Base-by-base conservation (phyloP, 92 coral and sea anemone species). In the Nematostella vectensis region DNA sequence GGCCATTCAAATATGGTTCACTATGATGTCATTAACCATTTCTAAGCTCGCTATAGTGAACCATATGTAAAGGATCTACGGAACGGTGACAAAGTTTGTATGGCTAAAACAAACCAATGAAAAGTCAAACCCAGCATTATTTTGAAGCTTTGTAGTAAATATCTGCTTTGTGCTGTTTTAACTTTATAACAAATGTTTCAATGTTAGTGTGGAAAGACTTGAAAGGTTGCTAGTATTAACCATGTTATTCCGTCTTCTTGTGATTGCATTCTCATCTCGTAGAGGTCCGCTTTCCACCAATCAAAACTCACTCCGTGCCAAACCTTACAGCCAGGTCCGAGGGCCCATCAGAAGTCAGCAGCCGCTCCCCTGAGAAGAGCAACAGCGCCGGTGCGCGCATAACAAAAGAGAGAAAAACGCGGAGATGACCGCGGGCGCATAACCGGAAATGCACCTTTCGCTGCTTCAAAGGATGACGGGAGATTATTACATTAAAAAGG, bases 261-360 rank as follows among this genome's bases (percentile, higher is more conserved):
- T n/a, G n/a, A n/a, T n/a, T n/a, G n/a, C n/a, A 33, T 33, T 6
- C 40, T 6, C 15, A 15, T 53, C 56, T 45, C 50, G 18, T 82
- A 85, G 95, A 76, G 59, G 63, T 85, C 61, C 84, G 72, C 52
- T 85, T 85, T 80, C 88, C 88, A 27, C 83, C 95, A 55, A 75
- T 85, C 79, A 93, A 93, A 80, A 93, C 99, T 82, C 75, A 93
- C 73, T 93, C 96, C 79, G 89, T 87, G 77, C 99, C 96, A 65
- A 88, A 93, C 96, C 87, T 93, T 67, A 78, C 80, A 87, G 87
- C 79, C 76, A 78, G 89, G 79, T 88, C 96, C 55, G 62, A 67
- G 64, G 78, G 56, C 47, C n/a, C n/a, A n/a, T 71, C 69, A 36
- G 80, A 65, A 48, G 70, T 66, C 54, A 83, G 69, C 59, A 45